A percentile compares a stretch with the other conserved stretches of the same genome.
These are phyloP conservation scores for Cyprinodon brontotheroides DNA, from an alignment of 2,113 vertebrate genomes.

Conservation along the genomic window DNA sequence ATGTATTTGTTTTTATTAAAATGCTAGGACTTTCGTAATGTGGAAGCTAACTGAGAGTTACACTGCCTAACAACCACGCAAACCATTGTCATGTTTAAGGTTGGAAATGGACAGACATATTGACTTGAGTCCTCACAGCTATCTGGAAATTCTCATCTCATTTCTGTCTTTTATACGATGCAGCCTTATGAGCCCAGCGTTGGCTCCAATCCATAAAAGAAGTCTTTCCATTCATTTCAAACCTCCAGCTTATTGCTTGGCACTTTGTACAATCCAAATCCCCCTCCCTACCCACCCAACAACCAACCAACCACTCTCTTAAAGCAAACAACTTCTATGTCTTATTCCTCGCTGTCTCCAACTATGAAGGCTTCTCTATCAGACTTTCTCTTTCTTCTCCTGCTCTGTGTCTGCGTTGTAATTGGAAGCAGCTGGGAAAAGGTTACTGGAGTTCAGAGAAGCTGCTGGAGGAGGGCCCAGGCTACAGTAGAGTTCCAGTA, in stretches of 20 bases:
- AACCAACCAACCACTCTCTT: too few relatives aligned
- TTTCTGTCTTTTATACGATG: conserved; percentile 35
- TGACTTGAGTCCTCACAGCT: conserved; percentile 23
- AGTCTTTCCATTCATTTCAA: conserved; percentile 41
- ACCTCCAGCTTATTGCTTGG: conserved; percentile 43
- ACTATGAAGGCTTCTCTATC: conserved; percentile 19
- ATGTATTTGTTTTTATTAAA: too few relatives aligned
- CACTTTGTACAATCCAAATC: background rate
- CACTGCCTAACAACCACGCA: too few relatives aligned
- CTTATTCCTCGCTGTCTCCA: conserved; percentile 39
- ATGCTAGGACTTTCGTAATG: too few relatives aligned
- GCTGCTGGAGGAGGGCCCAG: conserved; percentile 51
- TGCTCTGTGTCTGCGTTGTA: conserved; percentile 68
- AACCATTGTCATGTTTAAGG: background rate
- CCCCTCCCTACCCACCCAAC: background rate
- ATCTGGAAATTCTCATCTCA: conserved; percentile 7
- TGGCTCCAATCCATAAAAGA: conserved; percentile 38
- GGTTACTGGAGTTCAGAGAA: conserved; percentile 76
- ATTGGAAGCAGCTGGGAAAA: conserved; percentile 80
- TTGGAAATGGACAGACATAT: background rate
- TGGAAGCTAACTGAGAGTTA: too few relatives aligned
- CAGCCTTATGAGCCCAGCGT: conserved; percentile 38
- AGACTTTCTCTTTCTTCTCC: conserved; percentile 27
- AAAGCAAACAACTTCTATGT: conserved; percentile 28
- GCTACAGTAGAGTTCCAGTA: conserved; percentile 42